Evolutionary conservation across 2,888 invertebrate genomes (phyloP), one percentile per base, ranked within the genome.

Genomic region (Elmis aenea): DNA sequence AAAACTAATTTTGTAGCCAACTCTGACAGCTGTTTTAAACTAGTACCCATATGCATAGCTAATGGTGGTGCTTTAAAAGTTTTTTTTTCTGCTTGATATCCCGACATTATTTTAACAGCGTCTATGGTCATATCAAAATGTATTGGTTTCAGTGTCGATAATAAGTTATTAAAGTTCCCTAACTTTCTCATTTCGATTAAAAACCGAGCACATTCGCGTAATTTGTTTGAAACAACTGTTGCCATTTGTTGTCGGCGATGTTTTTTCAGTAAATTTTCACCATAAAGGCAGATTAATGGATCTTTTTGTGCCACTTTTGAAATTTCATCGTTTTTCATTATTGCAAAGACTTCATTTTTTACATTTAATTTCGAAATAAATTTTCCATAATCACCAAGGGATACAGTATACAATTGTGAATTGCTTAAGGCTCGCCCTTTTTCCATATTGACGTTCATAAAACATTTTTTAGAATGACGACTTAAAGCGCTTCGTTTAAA

Each of bases 11-110:
- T 13, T n/a, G 23, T 14, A 6, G 18, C 27, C n/a, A 33, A n/a
- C 9, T 26, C 38, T 21, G 31, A 33, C 11, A 33, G 20, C 23
- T 38, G 33, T 24, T 38, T 38, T 13, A 38, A n/a, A 2, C 22
- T 25, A 12, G 33, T 38, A 10, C 22, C 33, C 8, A 33, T 27
- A 26, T 38, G 35, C 21, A 27, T 14, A 6, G 15, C 12, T 3
- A 42, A 11, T 13, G 26, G 14, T 30, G 38, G 13, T 14, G 23
- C 13, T 18, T 38, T 18, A 21, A 42, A 20, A 15, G 33, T 27
- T 16, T 26, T 38, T 2, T 9, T 10, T 16, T 26, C 25, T 9
- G 26, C 15, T 5, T 15, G 8, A 15, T 16, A 27, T n/a, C 27
- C 15, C 9, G 27, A 27, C 27, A 27, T 27, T 12, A 14, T 15